Evolutionary conservation across 2,888 invertebrate genomes (phyloP), one percentile per base, ranked within the genome.

Genomic region (Conus canariensis): DNA sequence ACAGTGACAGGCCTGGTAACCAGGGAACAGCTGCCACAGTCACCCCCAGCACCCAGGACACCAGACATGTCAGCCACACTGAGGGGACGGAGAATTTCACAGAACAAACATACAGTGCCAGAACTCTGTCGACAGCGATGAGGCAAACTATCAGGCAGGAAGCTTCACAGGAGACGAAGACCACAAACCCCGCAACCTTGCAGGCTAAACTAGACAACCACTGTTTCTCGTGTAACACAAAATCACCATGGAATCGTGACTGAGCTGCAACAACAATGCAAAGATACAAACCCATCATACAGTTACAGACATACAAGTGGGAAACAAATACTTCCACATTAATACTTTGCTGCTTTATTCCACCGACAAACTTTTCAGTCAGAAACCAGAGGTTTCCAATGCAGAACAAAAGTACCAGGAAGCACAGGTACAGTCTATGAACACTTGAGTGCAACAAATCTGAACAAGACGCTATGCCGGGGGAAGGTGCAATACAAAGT

Each of bases 41-140:
- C 45, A 45, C 45, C 19, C 67, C 86, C 30, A 64, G 22, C 30
- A 64, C 16, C 86, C 86, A 86, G 3, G 86, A 67, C 19, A 86
- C 19, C 6, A 86, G 64, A 60, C 86, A 86, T n/a, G 64, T 16
- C 19, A 8, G 7, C 86, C 86, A 86, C 60, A 45, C 67, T 6
- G 86, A 86, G 45, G 1, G 30, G 9, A 30, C 25, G 16, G 59
- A 30, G 19, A 86, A 64, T 16, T 30, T 9, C 5, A 64, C 45
- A 1, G 30, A 64, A 30, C 30, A 19, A n/a, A 86, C 9, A 19
- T 16, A 64, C 30, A 86, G 64, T 2, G 86, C 25, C 67, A 86
- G 60, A 8, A 86, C 97, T 16, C 97, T 97, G 94, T 97, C 97
- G 96, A 97, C 97, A 2, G 97, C 97, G 90, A 97, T 97, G 91